Evolutionary conservation across 2,113 vertebrate genomes (phyloP).

Genomic region (Poecilia latipinna): DNA sequence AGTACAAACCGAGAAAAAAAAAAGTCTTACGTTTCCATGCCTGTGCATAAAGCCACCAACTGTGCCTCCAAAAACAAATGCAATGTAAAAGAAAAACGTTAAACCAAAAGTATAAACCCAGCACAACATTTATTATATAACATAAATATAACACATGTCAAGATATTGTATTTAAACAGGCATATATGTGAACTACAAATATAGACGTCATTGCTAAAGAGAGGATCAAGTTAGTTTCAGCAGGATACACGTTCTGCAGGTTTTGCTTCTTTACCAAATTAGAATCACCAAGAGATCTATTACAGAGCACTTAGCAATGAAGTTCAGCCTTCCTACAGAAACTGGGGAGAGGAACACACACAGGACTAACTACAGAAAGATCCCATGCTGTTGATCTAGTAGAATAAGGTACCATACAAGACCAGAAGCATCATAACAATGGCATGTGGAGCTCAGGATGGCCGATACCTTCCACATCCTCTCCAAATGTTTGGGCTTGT

Average conservation of each 20-base stretch:
- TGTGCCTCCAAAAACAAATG: slow-evolving; percentile 81
- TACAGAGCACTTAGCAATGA: slow-evolving; percentile 83
- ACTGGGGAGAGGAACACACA: slow-evolving; percentile 78
- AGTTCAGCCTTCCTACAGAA: slow-evolving; percentile 82
- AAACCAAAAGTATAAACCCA: slow-evolving; percentile 83
- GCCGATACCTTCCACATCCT: slow-evolving; percentile 55
- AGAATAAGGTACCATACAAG: slow-evolving; percentile 79
- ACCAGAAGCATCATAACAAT: slow-evolving; percentile 73
- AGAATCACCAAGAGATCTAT: slow-evolving; percentile 81
- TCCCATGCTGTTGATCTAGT: slow-evolving; percentile 82
- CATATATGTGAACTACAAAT: slow-evolving; percentile 93
- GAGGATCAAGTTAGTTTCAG: slow-evolving; percentile 94
- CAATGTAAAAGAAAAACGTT: slow-evolving; percentile 71
- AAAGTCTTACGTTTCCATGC: slow-evolving; percentile 55
- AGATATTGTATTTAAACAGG: slow-evolving; percentile 95
- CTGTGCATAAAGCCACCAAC: slow-evolving; percentile 72
- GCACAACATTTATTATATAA: slow-evolving; percentile 94
- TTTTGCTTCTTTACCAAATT: slow-evolving; percentile 77
- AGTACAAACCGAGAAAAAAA: slow-evolving; percentile 59
- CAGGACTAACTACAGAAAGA: slow-evolving; percentile 81
- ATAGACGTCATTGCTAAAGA: slow-evolving; percentile 89
- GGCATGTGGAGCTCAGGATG: slow-evolving; percentile 71
- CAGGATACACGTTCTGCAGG: slow-evolving; percentile 84
- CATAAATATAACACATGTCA: slow-evolving; percentile 92
- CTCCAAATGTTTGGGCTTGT: slow-evolving; percentile 67